Evolutionary conservation across 2,113 vertebrate genomes (phyloP).

Genomic region (Microcebus jonahi): DNA sequence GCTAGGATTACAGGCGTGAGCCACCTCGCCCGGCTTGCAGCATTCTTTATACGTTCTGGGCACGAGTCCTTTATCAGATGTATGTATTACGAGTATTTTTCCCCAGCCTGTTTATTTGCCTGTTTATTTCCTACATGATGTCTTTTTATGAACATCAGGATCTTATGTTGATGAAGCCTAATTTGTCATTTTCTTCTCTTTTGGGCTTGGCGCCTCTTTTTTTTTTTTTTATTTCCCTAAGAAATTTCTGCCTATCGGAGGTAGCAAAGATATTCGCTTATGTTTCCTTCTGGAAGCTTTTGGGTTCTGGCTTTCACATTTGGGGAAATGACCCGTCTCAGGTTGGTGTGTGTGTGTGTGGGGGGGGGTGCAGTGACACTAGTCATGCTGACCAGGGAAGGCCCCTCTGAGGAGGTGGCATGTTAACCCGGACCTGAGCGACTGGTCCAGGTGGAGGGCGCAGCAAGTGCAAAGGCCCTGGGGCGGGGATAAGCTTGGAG

Average conservation of each 20-base stretch:
- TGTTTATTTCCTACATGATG: not conserved
- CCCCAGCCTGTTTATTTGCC: not conserved
- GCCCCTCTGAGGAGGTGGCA: not conserved
- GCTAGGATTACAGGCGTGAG: too few relatives aligned
- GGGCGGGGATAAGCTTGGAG: not conserved
- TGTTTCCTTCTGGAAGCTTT: not conserved
- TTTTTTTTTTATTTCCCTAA: not conserved
- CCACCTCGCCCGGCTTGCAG: too few relatives aligned
- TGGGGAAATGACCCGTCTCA: not conserved
- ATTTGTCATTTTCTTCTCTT: not conserved
- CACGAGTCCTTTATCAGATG: not conserved
- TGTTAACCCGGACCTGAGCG: not conserved
- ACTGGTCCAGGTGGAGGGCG: not conserved
- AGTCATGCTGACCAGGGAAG: not conserved
- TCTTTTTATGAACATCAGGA: not conserved
- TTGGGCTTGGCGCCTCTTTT: not conserved
- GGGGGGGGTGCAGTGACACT: too few relatives aligned
- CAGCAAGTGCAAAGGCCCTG: not conserved
- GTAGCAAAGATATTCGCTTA: not conserved
- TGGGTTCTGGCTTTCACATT: not conserved
- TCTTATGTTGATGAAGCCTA: not conserved
- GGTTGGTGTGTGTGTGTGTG: not conserved
- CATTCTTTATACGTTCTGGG: not conserved
- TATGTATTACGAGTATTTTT: not conserved
- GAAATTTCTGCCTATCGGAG: not conserved